Evolutionary conservation across 2,113 vertebrate genomes (phyloP), one percentile per base, ranked within the genome.

Genomic region (Sminthopsis crassicaudata): DNA sequence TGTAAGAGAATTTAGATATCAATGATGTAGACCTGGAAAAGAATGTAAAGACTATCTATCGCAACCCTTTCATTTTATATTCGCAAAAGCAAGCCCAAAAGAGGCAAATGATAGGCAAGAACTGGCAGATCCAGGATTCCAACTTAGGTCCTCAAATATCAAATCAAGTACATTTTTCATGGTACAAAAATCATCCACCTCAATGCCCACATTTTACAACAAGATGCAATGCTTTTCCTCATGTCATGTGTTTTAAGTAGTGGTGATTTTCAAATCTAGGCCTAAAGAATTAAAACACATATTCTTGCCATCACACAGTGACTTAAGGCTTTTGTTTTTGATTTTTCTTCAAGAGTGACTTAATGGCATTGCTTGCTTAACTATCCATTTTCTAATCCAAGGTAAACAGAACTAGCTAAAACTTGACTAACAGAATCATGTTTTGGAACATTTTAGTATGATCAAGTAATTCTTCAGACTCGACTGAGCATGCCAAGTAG

Each of bases 401-500:
- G 42, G n/a, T 22, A 23, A n/a, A 84, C 19, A 76, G 4, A 76
- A 14, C 60, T 76, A 76, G 60, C 36, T 76, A n/a, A n/a, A n/a
- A 84, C n/a, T 23, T 22, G n/a, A 84, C 42, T 42, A 76, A 36
- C 36, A 76, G 67, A 76, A 76, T 90, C 3, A 36, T 53, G 5
- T 92, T 2, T 22, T 4, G 50, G 91, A 95, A 6, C 90, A 92
- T 90, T 91, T 84, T 94, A 30, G 48, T 53, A 11, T 76, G 91
- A 50, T 5, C 90, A 19, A 30, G 90, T n/a, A 76, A 53, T 51
- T 11, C 91, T 94, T 94, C 42, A 94, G 54, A 92, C 11, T 12
- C 90, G 96, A 9, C 48, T 46, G 46, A 84, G 96, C 91, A 9
- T 96, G 93, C 91, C 91, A 95, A 97, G 92, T 52, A 95, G 92